Evolutionary conservation across 2,797 vertebrate species (phyloP), one percentile per base, ranked within the genome.

Genomic region (Gallinago stenura): DNA sequence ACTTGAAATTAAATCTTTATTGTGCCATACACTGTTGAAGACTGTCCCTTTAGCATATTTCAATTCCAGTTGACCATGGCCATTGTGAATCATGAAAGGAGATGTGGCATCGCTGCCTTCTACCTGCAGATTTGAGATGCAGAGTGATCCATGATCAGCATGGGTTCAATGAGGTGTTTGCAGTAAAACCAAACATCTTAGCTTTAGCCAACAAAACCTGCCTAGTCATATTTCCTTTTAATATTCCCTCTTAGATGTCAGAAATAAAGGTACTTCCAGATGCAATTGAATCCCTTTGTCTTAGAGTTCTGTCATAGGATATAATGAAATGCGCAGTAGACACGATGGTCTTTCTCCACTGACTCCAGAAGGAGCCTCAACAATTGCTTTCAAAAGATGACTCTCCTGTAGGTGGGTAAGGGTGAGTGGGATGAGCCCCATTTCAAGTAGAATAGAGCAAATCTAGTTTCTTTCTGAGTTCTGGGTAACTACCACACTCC

Each of bases 401-500:
- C 35, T 46, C 4, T 41, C 6, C 30, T 25, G 7, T 15, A 50
- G 31, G 31, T 88, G 17, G 4, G 6, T 37, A 28, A 64, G 54
- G 41, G 22, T 62, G 37, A 37, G 28, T 15, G 10, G 26, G 8
- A 25, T 20, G 15, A 86, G 51, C 37, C 14, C 13, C 41, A 33
- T n/a, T 7, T 62, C 4, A 24, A 43, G 19, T 1, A 62, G 37
- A 58, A 39, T 2, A 13, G 65, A 35, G 37, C 3, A 1, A 37
- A 17, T 39, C 5, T 15, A 14, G 7, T 57, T 84, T 68, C 26
- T 24, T 75, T 24, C 2, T 5, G n/a, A 66, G 24, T 11, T 88
- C 30, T 20, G 1, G 2, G 10, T 33, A 30, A 66, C 22, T 14
- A 33, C 20, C 17, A 7, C 0, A 0, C 5, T 78, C 30, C 19